Percentiles rank a stretch among this genome's conserved stretches.
These are phyloP conservation scores for Entelurus aequoreus DNA, from an alignment of 2,113 vertebrate genomes.

Conservation along the genomic window DNA sequence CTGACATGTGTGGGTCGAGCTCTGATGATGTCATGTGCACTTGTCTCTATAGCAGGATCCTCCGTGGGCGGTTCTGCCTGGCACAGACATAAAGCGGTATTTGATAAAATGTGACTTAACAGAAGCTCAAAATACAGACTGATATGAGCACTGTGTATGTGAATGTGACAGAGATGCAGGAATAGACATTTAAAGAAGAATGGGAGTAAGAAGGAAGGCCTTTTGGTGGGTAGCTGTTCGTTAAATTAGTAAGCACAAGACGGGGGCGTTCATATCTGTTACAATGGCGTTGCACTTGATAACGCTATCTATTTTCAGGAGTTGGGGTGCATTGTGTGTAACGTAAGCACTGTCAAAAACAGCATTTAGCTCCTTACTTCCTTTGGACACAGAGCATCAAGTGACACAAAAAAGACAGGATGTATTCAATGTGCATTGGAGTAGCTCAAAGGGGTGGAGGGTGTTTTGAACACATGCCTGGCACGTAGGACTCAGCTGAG, in stretches of 20 bases:
- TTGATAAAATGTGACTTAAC: conserved; percentile 25
- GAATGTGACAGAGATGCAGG: conserved; percentile 20
- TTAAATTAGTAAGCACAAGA: conserved; percentile 7
- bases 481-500: conserved; percentile 66
- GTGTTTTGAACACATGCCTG: conserved; percentile 61
- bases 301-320: conserved; percentile 11
- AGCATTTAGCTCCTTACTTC: conserved; percentile 26
- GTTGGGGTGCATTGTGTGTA: conserved; percentile 13
- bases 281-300: conserved; percentile 6
- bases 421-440: conserved; percentile 37
- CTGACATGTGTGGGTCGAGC: conserved; percentile 49
- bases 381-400: conserved; percentile 32
- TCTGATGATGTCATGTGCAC: conserved; percentile 52
- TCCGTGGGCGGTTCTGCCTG: conserved; percentile 44
- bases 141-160: conserved; percentile 20
- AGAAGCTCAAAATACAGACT: conserved; percentile 26
- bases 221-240: conserved; percentile 1
- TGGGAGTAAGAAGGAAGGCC: conserved; percentile 1
- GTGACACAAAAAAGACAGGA: conserved; percentile 28
- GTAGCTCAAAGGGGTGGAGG: conserved; percentile 30
- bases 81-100: conserved; percentile 31
- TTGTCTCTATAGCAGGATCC: conserved; percentile 37
- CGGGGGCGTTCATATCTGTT: conserved; percentile 6
- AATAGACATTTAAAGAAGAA: conserved; percentile 11
- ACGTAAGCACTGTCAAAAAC: conserved; percentile 25